Percentiles rank a stretch among this genome's conserved stretches.
Conservation (phyloP, 2,888 invertebrate species). For the Drosophila lacicola region DNA sequence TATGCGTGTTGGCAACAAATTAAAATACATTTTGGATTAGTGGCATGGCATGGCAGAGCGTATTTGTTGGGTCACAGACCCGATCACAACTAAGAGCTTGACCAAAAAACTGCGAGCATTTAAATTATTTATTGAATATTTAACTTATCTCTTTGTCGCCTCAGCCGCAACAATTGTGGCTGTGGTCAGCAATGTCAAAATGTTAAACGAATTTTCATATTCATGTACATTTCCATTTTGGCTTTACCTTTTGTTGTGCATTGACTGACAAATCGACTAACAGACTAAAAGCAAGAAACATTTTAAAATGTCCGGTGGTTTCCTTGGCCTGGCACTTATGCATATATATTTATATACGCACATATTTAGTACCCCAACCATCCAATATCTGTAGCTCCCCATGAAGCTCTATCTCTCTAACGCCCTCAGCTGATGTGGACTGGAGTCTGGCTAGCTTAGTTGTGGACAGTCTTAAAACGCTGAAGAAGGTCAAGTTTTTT, state of each 20-base stretch:
- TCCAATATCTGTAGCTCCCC: too few species aligned
- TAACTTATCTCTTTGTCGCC: slow-evolving; percentile 50
- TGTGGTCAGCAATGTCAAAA: slow-evolving; percentile 23
- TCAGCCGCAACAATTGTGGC: slow-evolving; percentile 14
- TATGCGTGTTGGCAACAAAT: slow-evolving; percentile 52
- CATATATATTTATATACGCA: slow-evolving; percentile 11
- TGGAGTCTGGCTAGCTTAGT: slow-evolving; percentile 5
- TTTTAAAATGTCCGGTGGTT: slow-evolving; percentile 20
- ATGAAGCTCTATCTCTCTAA: not conserved
- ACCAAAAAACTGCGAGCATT: slow-evolving; percentile 10
- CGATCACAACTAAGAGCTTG: not conserved
- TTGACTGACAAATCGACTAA: not conserved
- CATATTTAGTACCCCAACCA: slow-evolving; percentile 30
- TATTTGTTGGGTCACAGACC: not conserved
- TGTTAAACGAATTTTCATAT: slow-evolving; percentile 37
- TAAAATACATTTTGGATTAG: slow-evolving; percentile 14
- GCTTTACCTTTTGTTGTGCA: not conserved
- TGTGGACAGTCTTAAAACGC: slow-evolving; percentile 31
- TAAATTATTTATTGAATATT: slow-evolving; percentile 66
- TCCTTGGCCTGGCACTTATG: slow-evolving; percentile 8
- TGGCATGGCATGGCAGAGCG: not conserved
- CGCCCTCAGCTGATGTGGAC: not conserved
- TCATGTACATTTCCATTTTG: slow-evolving; percentile 17
- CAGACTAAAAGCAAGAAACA: slow-evolving; percentile 17
- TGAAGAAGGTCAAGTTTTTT: slow-evolving; percentile 27